Evolutionary conservation across 2,888 invertebrate genomes (phyloP), one percentile per base, ranked within the genome.

Genomic region (Agriopis marginaria): DNA sequence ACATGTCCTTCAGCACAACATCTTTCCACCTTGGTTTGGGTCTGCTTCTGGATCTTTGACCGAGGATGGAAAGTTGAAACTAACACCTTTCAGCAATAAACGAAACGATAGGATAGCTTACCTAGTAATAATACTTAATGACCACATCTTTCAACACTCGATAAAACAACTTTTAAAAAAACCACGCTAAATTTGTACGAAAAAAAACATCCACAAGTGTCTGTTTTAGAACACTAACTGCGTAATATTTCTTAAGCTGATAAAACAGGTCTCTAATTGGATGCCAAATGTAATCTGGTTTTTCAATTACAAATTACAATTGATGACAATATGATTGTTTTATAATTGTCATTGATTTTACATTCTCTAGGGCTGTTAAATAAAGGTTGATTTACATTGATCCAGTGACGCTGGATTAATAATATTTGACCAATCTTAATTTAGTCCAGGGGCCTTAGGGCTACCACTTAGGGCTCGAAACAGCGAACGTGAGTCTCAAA

Each of bases 321-420:
- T 66, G 42, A 66, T 61, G 44, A 49, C 40, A 23, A 66, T 50
- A 49, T 66, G 49, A 61, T 61, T 50, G 49, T 9, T 66, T 55
- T 14, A 56, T 47, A 53, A 66, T 60, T 47, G 53, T 14, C 23
- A 8, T 58, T 44, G 12, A 23, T 44, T 63, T 56, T 23, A 42
- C 58, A 58, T 58, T 65, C 42, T 58, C 23, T 64, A 58, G 58
- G 17, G 23, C 3, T 14, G 17, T 11, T 9, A 7, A n/a, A 7
- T 49, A 49, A 32, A 32, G 32, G 32, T 5, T 3, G 32, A 32
- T 32, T 3, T 32, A 32, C 32, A 32, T 32, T 32, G 32, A 32
- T 32, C 32, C 32, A 32, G 32, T 32, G 32, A 32, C 32, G 32
- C 32, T 32, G 5, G 32, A 32, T 32, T 32, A 32, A 32, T 32